Conservation (phyloP, 2,113 vertebrate species). For the Forbesichthys agassizii region DNA sequence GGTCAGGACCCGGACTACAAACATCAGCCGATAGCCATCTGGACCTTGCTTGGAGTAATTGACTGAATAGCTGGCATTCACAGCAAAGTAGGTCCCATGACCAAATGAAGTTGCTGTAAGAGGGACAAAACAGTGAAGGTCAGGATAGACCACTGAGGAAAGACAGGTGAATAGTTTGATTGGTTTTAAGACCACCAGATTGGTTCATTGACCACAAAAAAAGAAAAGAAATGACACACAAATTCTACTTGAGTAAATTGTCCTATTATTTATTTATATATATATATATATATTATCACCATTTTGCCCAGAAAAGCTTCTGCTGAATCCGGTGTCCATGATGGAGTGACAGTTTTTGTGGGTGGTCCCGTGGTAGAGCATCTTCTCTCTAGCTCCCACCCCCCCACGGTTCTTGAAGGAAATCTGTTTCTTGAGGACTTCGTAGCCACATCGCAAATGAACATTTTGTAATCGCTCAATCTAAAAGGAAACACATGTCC, state of each 20-base stretch:
- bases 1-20: slow-evolving; percentile 68
- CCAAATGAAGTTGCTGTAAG: slow-evolving; percentile 50
- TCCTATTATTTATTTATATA: too few species aligned
- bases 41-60: slow-evolving; percentile 39
- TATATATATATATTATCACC: slow-evolving; percentile 41
- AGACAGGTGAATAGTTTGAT: not conserved
- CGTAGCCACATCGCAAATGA: slow-evolving; percentile 42
- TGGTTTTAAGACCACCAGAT: too few species aligned
- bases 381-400: slow-evolving; percentile 31
- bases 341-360: slow-evolving; percentile 35
- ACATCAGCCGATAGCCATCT: slow-evolving; percentile 67
- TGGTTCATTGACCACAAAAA: not conserved
- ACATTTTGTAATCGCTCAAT: slow-evolving; percentile 59
- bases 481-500: slow-evolving; percentile 15
- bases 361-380: slow-evolving; percentile 60
- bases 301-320: slow-evolving; percentile 65
- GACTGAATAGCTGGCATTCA: slow-evolving; percentile 64
- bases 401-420: slow-evolving; percentile 20
- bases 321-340: slow-evolving; percentile 59
- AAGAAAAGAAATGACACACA: not conserved
- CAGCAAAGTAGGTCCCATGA: slow-evolving; percentile 71
- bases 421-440: slow-evolving; percentile 34
- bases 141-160: not conserved
- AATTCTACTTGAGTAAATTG: not conserved
- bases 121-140: not conserved